A percentile compares a stretch with the other conserved stretches of the same genome.
Evolutionary conservation across 2,113 vertebrate genomes (phyloP).

Genomic region (Prunella himalayana): DNA sequence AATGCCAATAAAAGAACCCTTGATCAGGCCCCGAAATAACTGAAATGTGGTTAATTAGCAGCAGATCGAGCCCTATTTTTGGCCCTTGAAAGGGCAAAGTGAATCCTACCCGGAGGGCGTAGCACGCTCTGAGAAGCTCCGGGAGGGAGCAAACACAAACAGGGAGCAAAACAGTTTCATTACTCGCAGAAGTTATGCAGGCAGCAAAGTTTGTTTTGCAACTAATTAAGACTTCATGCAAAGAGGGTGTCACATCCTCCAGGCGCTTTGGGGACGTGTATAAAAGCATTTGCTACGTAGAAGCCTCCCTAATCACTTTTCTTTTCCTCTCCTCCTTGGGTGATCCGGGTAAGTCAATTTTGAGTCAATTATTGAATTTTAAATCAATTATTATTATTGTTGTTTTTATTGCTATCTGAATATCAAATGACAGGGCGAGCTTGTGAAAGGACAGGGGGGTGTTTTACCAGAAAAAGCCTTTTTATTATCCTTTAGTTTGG

Average conservation of each 20-base stretch:
- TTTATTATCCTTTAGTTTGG: not conserved
- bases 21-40: not conserved
- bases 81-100: not conserved
- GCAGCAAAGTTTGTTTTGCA: conserved; percentile 65
- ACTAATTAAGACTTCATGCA: conserved; percentile 60
- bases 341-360: conserved; percentile 45
- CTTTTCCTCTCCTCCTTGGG: conserved; percentile 42
- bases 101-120: not conserved
- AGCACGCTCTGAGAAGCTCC: not conserved
- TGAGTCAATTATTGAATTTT: conserved; percentile 21
- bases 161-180: conserved; percentile 61
- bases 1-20: not conserved
- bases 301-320: conserved; percentile 31
- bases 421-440: not conserved
- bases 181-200: conserved; percentile 53
- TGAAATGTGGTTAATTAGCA: not conserved
- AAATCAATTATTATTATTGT: not conserved
- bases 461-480: not conserved
- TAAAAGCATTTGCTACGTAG: conserved; percentile 54
- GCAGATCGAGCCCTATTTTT: not conserved
- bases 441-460: not conserved
- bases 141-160: conserved; percentile 2
- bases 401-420: not conserved
- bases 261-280: conserved; percentile 37
- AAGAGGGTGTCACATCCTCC: conserved; percentile 64